Evolutionary conservation across 2,797 vertebrate genomes (phyloP), one percentile per base, ranked within the genome.

Genomic region (Rallus crepitans): DNA sequence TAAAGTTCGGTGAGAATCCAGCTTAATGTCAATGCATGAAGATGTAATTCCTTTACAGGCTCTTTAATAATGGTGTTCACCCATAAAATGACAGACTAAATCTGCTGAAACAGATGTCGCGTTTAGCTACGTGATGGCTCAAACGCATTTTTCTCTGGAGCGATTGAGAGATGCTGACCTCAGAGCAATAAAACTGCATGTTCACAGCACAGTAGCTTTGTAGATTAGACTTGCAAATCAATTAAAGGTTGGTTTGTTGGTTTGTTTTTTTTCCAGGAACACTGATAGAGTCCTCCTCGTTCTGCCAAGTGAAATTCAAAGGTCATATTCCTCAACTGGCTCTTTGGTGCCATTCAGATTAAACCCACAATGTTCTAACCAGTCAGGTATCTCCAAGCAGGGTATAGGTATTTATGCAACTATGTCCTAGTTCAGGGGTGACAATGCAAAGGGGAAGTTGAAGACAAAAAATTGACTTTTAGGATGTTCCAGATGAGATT

Each of bases 151-250:
- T 78, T 39, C 70, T 53, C 16, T 6, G 0, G 45, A 94, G 61
- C 13, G 40, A 11, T 1, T 9, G 40, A 1, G 4, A 21, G 65
- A 50, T 48, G 93, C 52, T 91, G 93, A 96, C 69, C 66, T 94
- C 80, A 91, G 91, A 19, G 93, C 73, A 86, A 91, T 94, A 93
- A 92, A 96, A 90, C 15, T 56, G 25, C 69, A 55, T 31, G 37
- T 75, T 87, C 86, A 25, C 45, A 90, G 84, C 71, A 70, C 7
- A 23, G 65, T 76, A 35, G 1, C 42, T 59, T 57, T 73, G 39
- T 1, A 91, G 92, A 96, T 96, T 96, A 91, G 77, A 76, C 45
- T 42, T 45, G 93, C 71, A 91, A 88, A 93, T 64, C 42, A 83
- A 91, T 76, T 20, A 53, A 30, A 63, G 18, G 15, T 40, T 40